phyloP scores from a whole-genome alignment of 2,113 vertebrate species.

The Procavia capensis region DNA sequence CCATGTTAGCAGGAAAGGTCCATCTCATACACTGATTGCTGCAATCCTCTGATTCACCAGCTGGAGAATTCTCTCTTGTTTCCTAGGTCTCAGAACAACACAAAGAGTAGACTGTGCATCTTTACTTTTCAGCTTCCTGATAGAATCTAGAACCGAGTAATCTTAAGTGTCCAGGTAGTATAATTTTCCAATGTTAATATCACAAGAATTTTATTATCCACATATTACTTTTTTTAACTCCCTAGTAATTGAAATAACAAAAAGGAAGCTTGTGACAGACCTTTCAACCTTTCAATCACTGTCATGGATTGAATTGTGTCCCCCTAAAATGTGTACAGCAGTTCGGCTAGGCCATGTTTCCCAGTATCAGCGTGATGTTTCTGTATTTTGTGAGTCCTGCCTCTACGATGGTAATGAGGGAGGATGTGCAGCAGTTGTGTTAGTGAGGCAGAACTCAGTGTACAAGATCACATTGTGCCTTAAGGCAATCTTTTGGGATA shows the following conservation, averaged over 20 bases:
- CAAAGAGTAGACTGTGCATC: not conserved
- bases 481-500: too few species aligned
- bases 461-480: too few species aligned
- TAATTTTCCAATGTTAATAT: constrained; percentile 51
- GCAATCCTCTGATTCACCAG: not conserved
- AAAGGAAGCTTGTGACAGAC: not conserved
- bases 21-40: fast-evolving
- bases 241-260: constrained; percentile 57
- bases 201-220: not conserved
- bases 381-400: too few species aligned
- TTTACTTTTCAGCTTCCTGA: not conserved
- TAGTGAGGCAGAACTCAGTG: too few species aligned
- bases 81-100: constrained; percentile 14
- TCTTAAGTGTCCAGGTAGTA: not conserved
- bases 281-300: constrained; percentile 60
- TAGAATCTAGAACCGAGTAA: not conserved
- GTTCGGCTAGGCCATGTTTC: too few species aligned
- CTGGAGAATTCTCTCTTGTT: not conserved
- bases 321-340: too few species aligned
- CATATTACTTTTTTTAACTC: constrained; percentile 42
- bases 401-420: too few species aligned
- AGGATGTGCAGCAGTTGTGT: too few species aligned
- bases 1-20: not conserved
- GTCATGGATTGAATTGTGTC: too few species aligned
- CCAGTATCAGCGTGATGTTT: too few species aligned